Evolutionary conservation across 2,888 invertebrate species (phyloP).

Genomic region (Drosophila anomalata): DNA sequence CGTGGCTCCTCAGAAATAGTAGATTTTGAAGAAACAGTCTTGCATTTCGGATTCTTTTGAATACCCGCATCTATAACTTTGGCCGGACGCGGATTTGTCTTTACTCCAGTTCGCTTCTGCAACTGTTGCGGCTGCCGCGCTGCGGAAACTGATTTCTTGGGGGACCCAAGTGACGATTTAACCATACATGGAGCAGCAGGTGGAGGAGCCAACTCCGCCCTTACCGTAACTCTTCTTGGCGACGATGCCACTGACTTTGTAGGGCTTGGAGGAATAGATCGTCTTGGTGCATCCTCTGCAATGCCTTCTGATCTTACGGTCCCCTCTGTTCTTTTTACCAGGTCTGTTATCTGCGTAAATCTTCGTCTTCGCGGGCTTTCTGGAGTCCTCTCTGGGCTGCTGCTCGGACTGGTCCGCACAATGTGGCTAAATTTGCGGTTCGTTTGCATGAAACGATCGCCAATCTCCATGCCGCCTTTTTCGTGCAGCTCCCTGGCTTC

Average conservation of each 20-base stretch:
- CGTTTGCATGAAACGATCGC: constrained; percentile 51
- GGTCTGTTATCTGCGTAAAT: constrained; percentile 79
- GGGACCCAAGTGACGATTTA: constrained; percentile 11
- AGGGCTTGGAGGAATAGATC: constrained; percentile 7
- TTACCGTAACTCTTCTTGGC: constrained; percentile 24
- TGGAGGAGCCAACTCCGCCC: neutral
- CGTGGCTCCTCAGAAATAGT: neutral
- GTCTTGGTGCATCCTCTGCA: neutral
- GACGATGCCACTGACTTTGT: constrained; percentile 28
- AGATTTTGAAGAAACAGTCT: neutral
- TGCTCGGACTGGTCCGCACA: constrained; percentile 40
- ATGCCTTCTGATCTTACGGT: neutral
- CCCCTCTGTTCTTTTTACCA: constrained; percentile 51
- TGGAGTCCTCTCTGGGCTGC: constrained; percentile 9
- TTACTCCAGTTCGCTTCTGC: constrained; percentile 18
- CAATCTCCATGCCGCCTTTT: constrained; percentile 58
- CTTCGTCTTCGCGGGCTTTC: constrained; percentile 47
- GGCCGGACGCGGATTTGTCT: constrained; percentile 15
- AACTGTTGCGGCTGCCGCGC: neutral
- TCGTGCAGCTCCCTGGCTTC: constrained; percentile 32
- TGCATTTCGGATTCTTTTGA: neutral
- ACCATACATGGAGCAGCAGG: neutral
- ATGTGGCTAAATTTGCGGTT: constrained; percentile 66
- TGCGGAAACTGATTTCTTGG: neutral
- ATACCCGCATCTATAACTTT: constrained; percentile 57